Percentiles rank a stretch among this genome's conserved stretches.
These are phyloP conservation scores for Antheraea pernyi DNA, from an alignment of 1,140 invertebrate genomes.

Conservation along the genomic window DNA sequence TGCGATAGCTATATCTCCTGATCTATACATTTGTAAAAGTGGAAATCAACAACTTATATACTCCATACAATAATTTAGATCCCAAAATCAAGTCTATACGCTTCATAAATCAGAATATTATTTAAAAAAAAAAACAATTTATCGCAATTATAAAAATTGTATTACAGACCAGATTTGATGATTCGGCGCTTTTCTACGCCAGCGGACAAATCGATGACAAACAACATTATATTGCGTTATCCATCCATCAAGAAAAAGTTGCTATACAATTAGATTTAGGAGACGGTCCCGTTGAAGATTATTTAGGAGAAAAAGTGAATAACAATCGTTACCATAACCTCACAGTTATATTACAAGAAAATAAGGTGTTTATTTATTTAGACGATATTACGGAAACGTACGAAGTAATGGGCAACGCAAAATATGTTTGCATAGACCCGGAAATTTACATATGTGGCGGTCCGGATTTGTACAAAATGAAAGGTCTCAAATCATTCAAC, in stretches of 20 bases:
- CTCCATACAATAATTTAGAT: too few species aligned
- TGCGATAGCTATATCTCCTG: background rate
- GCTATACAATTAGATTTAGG: conserved; percentile 92
- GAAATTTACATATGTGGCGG: conserved; percentile 95
- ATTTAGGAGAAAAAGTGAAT: conserved; percentile 85
- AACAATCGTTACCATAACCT: conserved; percentile 93
- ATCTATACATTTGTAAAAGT: background rate
- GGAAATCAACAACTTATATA: too few species aligned
- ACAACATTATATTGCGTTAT: conserved; percentile 91
- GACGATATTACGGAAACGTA: conserved; percentile 85
- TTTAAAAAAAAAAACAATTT: too few species aligned
- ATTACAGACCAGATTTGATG: conserved; percentile 88
- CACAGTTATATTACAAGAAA: conserved; percentile 89
- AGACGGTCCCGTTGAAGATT: conserved; percentile 84
- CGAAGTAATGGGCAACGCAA: conserved; percentile 85
- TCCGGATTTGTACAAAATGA: conserved; percentile 88
- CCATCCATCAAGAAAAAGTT: conserved; percentile 88
- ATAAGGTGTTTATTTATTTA: conserved; percentile 85
- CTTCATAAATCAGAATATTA: too few species aligned
- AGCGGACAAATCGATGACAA: conserved; percentile 90
- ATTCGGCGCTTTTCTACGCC: conserved; percentile 92
- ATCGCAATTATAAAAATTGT: conserved; percentile 1
- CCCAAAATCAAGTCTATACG: too few species aligned
- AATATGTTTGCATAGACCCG: conserved; percentile 94
- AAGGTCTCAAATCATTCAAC: conserved; percentile 86